Base-by-base conservation (phyloP, 2,113 vertebrate genomes). In the Engystomops pustulosus region DNA sequence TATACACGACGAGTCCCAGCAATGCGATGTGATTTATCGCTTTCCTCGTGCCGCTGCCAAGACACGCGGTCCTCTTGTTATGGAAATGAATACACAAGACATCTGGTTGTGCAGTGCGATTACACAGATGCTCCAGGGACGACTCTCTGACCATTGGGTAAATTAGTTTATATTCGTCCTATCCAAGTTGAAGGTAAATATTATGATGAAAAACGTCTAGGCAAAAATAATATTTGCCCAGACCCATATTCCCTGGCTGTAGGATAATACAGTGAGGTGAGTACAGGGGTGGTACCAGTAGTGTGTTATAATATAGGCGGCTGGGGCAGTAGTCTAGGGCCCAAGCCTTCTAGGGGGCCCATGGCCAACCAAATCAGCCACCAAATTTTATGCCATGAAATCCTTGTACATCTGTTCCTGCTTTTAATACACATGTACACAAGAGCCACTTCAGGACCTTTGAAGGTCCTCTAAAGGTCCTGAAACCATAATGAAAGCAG, bases 181-280 rank as follows among this genome's bases (percentile, higher is more conserved):
- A 60, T 69, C 68, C 80, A 82, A 41, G 17, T 45, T 17, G 18
- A 47, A 45, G 27, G 80, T 82, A 82, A 82, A 82, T 74, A 82
- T 82, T 74, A 74, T 72, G 30, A 58, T 25, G 20, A 15, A 30
- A 60, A 41, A 41, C 5, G 55, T 36, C n/a, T 11, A 6, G 25
- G 23, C 10, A 15, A 82, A 38, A 32, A 78, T 25, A 78, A 36
- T 38, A 25, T 20, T 55, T 41, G 25, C 30, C 8, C 74, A 38
- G 49, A 17, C 32, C 34, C 34, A 78, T 41, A 38, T 9, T 38
- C n/a, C n/a, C n/a, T n/a, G n/a, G n/a, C n/a, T n/a, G n/a, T n/a
- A n/a, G n/a, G n/a, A n/a, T n/a, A n/a, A n/a, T n/a, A n/a, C n/a
- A n/a, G n/a, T n/a, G n/a, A n/a, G n/a, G n/a, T n/a, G n/a, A n/a